Conservation (phyloP, 2,113 vertebrate genomes). For the Datnioides undecimradiatus region DNA sequence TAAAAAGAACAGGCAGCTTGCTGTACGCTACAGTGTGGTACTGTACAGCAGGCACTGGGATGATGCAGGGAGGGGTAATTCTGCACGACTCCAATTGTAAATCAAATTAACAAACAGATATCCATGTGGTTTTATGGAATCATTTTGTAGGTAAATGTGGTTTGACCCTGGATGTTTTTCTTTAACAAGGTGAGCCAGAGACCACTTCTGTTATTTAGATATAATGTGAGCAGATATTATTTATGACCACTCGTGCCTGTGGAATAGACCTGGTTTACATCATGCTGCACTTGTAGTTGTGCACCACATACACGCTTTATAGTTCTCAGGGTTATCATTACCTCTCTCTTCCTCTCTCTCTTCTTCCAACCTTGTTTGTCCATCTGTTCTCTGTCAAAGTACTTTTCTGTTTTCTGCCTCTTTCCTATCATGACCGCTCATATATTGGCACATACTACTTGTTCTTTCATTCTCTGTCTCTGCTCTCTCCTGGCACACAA, state of each 20-base stretch:
- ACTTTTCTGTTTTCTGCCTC: slow-evolving; percentile 12
- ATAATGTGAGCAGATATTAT: slow-evolving; percentile 64
- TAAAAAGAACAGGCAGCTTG: slow-evolving; percentile 10
- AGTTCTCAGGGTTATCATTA: slow-evolving; percentile 35
- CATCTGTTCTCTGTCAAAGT: slow-evolving; percentile 44
- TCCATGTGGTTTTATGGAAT: slow-evolving; percentile 54
- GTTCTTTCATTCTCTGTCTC: slow-evolving; percentile 12
- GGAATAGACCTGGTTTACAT: slow-evolving; percentile 62
- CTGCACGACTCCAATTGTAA: slow-evolving; percentile 18
- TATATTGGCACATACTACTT: background rate
- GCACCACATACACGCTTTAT: slow-evolving; percentile 24
- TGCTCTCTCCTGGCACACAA: slow-evolving; percentile 14
- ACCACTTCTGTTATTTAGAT: slow-evolving; percentile 66
- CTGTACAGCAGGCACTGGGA: background rate
- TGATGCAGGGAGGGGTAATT: slow-evolving; percentile 10
- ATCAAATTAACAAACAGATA: slow-evolving; percentile 51
- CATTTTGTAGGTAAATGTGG: slow-evolving; percentile 49
- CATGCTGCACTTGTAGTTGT: slow-evolving; percentile 39
- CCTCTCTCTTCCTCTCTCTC: background rate
- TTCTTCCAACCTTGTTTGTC: slow-evolving; percentile 8
- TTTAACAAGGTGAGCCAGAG: slow-evolving; percentile 64
- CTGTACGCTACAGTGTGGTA: background rate
- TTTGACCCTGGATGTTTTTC: slow-evolving; percentile 65
- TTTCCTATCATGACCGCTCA: background rate
- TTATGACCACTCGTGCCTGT: slow-evolving; percentile 35